Evolutionary conservation across 2,888 invertebrate species (phyloP), one percentile per base, ranked within the genome.

Genomic region (Ptychoptera albimana): DNA sequence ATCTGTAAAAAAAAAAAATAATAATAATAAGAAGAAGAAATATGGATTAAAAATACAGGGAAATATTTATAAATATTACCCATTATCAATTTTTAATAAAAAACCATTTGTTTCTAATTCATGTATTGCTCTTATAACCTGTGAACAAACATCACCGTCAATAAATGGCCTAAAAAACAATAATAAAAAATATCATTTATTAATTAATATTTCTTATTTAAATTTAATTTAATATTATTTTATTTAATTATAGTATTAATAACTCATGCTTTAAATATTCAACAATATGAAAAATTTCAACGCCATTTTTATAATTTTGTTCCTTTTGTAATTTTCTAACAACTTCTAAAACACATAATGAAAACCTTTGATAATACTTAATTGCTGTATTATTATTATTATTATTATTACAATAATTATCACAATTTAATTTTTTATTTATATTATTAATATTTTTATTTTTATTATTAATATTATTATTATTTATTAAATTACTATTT

Each of bases 321-420:
- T 61, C 59, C 49, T 64, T 58, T 46, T 64, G 64, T 38, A 63
- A 61, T 29, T 57, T 52, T 37, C 64, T 56, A 29, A 64, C 54
- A 43, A 57, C 54, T 45, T 64, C 64, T 49, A 64, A 51, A 2
- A 64, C 60, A 45, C 59, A 62, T 1, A 64, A 49, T 0, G 60
- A 46, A 23, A 50, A 50, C n/a, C 47, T 38, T 9, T 37, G 29
- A 42, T 14, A 48, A 39, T 47, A 50, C 23, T 43, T 39, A 31
- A 31, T 31, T n/a, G 45, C 42, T 11, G 9, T 36, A 10, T 42
- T 45, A 23, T 42, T 39, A n/a, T 42, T 45, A 23, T 42, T 39
- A n/a, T 42, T 11, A 23, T 23, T 23, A 23, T 23, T 23, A 23
- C 23, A 23, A 23, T 23, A 5, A 23, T 23, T 23, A 23, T 23